Evolutionary conservation across 2,797 vertebrate species (phyloP).

Genomic region (Lacerta agilis): DNA sequence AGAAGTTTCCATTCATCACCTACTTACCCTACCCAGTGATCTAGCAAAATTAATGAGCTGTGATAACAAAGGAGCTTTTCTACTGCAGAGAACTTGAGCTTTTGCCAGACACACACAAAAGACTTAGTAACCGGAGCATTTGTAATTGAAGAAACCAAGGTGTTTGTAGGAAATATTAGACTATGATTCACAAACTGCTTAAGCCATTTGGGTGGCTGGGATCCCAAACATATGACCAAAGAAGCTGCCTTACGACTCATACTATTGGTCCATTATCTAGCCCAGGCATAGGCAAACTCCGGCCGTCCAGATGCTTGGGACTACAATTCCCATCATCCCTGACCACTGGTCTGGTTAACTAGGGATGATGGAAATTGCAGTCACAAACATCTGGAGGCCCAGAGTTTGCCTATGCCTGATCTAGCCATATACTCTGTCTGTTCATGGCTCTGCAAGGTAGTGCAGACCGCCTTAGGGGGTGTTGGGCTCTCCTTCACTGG

Average conservation of each 20-base stretch:
- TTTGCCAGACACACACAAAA: not conserved
- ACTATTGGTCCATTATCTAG: not conserved
- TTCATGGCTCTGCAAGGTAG: not conserved
- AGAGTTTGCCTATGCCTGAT: no score
- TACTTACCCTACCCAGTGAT: conserved; percentile 20
- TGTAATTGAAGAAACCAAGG: not conserved
- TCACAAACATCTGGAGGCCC: no score
- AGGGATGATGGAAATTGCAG: no score
- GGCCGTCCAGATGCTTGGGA: no score
- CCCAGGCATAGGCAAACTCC: no score
- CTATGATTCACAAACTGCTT: not conserved
- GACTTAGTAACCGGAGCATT: not conserved
- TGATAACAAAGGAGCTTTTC: conserved; percentile 12
- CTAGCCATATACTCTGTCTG: no score
- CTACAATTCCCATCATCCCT: no score
- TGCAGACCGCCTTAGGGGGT: not conserved
- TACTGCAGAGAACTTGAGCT: not conserved
- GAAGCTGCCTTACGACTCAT: not conserved
- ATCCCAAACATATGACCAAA: not conserved
- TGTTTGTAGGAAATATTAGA: not conserved
- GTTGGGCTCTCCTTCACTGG: no score
- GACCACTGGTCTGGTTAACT: no score
- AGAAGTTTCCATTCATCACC: conserved; percentile 31
- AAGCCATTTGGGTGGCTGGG: not conserved
- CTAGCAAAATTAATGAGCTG: conserved; percentile 30